Evolutionary conservation across 2,888 invertebrate species (phyloP), one percentile per base, ranked within the genome.

Genomic region (Phorcus lineatus): DNA sequence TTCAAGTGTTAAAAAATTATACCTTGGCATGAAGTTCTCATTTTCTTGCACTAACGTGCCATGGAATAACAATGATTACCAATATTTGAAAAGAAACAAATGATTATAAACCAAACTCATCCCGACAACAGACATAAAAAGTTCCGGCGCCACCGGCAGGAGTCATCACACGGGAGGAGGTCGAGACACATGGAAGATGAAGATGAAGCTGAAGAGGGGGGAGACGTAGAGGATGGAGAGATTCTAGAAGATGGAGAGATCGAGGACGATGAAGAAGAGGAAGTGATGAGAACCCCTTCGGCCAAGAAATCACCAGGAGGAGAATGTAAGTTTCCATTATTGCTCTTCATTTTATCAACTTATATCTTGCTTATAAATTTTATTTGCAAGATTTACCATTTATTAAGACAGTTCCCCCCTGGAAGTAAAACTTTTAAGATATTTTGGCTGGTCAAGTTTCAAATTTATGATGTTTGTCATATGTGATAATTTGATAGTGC

Each of bases 241-340:
- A 88, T 89, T 55, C 78, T 90, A 16, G 91, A 90, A 80, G 91
- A 91, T 82, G 91, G 89, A n/a, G 90, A 90, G 79, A 87, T 89
- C 28, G 89, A 84, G 9, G 86, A 85, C 79, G 89, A 88, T 76
- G 86, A 86, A 22, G 87, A 83, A 9, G 87, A 82, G 0, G 86
- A 70, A 28, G 31, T 6, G 9, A 19, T 11, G 17, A 31, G 17
- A 11, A 28, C 36, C 19, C 70, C 70, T n/a, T 40, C 70, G 13
- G 47, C 22, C 40, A 66, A 77, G 77, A 62, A 52, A 47, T 19
- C 36, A 0, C 24, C 31, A 16, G 47, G 47, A 11, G 19, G 28
- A n/a, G 47, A 74, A 19, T 57, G 57, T 57, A 24, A 57, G 57
- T 9, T 4, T 57, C 13, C 3, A 55, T 11, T 6, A n/a, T 6